A percentile compares a stretch with the other conserved stretches of the same genome.
phyloP scores from a whole-genome alignment of 2,113 vertebrate genomes.

The Ornithorhynchus anatinus region DNA sequence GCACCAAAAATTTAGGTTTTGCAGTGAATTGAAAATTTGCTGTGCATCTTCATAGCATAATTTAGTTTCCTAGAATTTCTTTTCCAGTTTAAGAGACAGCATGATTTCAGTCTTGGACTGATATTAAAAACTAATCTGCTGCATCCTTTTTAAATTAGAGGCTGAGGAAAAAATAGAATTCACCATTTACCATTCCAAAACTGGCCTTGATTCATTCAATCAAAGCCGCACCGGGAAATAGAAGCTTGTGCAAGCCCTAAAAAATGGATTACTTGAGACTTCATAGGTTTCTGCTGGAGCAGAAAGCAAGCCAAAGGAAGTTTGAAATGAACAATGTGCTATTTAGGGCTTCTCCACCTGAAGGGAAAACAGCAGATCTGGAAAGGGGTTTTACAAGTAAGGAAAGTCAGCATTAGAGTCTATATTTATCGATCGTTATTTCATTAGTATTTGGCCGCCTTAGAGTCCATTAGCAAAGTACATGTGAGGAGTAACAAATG shows the following conservation, averaged over 20 bases:
- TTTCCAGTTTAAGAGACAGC: no score
- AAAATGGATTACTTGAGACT: neutral
- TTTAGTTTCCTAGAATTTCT: no score
- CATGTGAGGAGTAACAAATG: no score
- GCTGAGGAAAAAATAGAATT: slow-evolving; percentile 1
- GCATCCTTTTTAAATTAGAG: slow-evolving; percentile 12
- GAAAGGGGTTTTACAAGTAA: slow-evolving; percentile 27
- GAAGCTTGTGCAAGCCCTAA: slow-evolving; percentile 4
- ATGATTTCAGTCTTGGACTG: neutral
- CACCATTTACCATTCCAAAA: slow-evolving; percentile 7
- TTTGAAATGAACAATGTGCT: slow-evolving; percentile 42
- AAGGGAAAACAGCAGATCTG: slow-evolving; percentile 15
- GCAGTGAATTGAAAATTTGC: no score
- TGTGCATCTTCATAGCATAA: no score
- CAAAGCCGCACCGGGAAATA: slow-evolving; percentile 25
- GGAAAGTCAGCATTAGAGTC: no score
- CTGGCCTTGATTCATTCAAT: slow-evolving; percentile 6
- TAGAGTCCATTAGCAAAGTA: no score
- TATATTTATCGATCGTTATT: no score
- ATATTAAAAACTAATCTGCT: neutral
- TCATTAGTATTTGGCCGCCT: no score
- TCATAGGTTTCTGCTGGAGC: slow-evolving; percentile 24
- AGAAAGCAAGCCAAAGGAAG: slow-evolving; percentile 19
- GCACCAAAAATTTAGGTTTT: no score
- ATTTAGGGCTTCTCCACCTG: slow-evolving; percentile 24